Evolutionary conservation across 2,888 invertebrate species (phyloP).

Genomic region (Oscheius sp.): DNA sequence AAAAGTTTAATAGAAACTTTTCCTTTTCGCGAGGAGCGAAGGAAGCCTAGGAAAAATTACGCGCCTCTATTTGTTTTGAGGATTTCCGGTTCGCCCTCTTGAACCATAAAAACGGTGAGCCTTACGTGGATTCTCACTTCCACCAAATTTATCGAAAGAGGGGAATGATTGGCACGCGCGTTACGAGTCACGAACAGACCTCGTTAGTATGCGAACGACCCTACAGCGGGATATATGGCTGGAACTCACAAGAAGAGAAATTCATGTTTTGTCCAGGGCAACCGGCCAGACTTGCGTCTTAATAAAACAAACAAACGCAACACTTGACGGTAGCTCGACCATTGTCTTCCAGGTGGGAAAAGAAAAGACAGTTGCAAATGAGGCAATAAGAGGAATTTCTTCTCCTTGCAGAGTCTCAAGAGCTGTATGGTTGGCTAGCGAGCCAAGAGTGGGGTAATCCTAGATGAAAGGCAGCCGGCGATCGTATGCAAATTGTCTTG

Average conservation of each 20-base stretch:
- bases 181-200: not conserved
- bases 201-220: not conserved
- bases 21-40: not conserved
- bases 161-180: not conserved
- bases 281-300: conserved; percentile 28
- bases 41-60: not conserved
- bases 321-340: conserved; percentile 28
- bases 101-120: not conserved
- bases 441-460: too few species aligned
- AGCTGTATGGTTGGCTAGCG: too few species aligned
- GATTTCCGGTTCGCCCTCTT: conserved; percentile 14
- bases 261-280: conserved; percentile 18
- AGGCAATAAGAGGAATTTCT: too few species aligned
- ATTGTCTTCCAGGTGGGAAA: conserved; percentile 11
- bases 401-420: too few species aligned
- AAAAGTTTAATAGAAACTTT: not conserved
- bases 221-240: not conserved
- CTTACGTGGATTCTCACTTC: not conserved
- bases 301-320: conserved; percentile 29
- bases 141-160: not conserved
- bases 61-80: conserved; percentile 2
- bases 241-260: too few species aligned
- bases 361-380: too few species aligned
- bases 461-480: not conserved
- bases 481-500: too few species aligned